These are phyloP conservation scores for Helicolenus hilgendorfi DNA, from an alignment of 2,797 vertebrate species.

Conservation along the genomic window DNA sequence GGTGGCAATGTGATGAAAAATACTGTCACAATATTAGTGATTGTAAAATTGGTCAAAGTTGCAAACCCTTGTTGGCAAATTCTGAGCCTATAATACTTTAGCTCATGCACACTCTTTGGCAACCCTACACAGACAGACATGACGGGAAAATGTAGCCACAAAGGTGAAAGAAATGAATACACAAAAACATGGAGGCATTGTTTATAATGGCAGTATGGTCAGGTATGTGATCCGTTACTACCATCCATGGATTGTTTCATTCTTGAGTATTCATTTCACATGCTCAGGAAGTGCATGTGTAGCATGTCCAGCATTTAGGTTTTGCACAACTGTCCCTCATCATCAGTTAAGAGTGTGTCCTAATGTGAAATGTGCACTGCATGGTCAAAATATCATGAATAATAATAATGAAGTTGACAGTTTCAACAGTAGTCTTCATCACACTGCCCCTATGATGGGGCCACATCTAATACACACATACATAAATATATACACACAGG, in stretches of 20 bases:
- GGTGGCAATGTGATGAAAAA: no score
- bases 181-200: not conserved
- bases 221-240: not conserved
- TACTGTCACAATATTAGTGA: not conserved
- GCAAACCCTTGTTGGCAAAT: not conserved
- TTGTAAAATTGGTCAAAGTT: not conserved
- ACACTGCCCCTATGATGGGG: not conserved
- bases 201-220: not conserved
- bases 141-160: not conserved
- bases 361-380: not conserved
- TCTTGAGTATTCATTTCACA: not conserved
- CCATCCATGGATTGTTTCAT: not conserved
- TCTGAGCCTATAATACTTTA: not conserved
- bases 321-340: not conserved
- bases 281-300: not conserved
- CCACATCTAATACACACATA: not conserved
- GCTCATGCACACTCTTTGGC: not conserved
- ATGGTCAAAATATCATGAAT: not conserved
- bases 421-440: not conserved
- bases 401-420: not conserved
- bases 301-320: not conserved
- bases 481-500: constrained; percentile 70
- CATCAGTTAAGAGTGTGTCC: not conserved
- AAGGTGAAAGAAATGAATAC: not conserved
- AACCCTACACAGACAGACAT: not conserved